phyloP scores from a whole-genome alignment of 2,113 vertebrate species.

The Atherinomorus stipes region DNA sequence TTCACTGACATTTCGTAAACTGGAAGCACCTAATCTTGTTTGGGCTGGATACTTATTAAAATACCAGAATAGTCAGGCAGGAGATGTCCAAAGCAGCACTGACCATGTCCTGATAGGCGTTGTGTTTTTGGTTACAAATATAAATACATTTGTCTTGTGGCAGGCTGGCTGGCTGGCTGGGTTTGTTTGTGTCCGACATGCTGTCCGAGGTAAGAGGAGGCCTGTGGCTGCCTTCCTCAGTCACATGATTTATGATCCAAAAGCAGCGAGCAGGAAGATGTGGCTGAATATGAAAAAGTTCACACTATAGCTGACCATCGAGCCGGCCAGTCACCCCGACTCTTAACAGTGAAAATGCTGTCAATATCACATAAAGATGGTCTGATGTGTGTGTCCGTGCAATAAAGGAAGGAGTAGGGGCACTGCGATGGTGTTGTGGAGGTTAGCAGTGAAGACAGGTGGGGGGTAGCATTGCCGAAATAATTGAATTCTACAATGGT shows the following conservation, averaged over 20 bases:
- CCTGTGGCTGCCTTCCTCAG: conserved; percentile 69
- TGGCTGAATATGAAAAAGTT: conserved; percentile 68
- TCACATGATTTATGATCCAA: conserved; percentile 83
- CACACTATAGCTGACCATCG: conserved; percentile 35
- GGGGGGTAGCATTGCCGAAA: conserved; percentile 76
- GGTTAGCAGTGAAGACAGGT: conserved; percentile 69
- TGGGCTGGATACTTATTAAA: conserved; percentile 87
- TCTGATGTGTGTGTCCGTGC: conserved; percentile 52
- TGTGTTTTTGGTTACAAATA: conserved; percentile 79
- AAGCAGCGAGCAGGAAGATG: conserved; percentile 46
- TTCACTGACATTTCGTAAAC: conserved; percentile 86
- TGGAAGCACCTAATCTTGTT: conserved; percentile 87
- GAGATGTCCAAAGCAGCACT: conserved; percentile 70
- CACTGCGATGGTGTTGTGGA: conserved; percentile 39
- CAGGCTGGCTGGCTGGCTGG: conserved; percentile 57
- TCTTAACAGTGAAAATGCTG: conserved; percentile 32
- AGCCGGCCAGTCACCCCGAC: conserved; percentile 7
- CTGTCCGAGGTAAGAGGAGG: conserved; percentile 79
- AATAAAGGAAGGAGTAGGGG: conserved; percentile 43
- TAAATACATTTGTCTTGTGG: conserved; percentile 87
- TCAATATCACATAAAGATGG: conserved; percentile 57
- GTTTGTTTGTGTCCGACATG: conserved; percentile 62
- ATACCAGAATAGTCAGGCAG: conserved; percentile 82
- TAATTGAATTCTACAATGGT: conserved; percentile 87
- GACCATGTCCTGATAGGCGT: conserved; percentile 80